These are phyloP conservation scores for Torymus tubicola DNA, from an alignment of 2,888 invertebrate genomes.

Conservation along the genomic window DNA sequence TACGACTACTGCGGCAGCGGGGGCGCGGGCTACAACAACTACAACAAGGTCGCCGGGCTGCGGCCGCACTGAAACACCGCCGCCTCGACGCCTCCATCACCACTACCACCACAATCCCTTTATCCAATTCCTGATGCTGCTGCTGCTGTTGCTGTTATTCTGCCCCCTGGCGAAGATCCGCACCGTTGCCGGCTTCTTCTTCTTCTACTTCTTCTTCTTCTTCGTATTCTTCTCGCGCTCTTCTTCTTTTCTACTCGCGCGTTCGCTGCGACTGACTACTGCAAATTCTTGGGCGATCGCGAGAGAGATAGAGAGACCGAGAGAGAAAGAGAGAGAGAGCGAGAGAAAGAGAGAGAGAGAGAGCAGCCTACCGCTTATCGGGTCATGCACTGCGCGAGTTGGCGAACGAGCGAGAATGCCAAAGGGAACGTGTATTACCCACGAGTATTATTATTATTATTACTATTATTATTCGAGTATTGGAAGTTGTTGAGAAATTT, in stretches of 20 bases:
- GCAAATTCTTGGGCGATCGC: slow-evolving; percentile 51
- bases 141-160: too few relatives aligned
- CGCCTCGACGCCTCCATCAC: background rate
- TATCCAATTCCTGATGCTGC: too few relatives aligned
- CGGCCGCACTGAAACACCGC: slow-evolving; percentile 54
- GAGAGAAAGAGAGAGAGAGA: too few relatives aligned
- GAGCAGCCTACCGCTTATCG: background rate
- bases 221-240: background rate
- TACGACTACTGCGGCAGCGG: slow-evolving; percentile 69
- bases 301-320: too few relatives aligned
- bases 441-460: too few relatives aligned
- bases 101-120: background rate
- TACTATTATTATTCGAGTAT: too few relatives aligned
- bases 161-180: background rate
- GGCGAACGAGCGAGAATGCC: background rate
- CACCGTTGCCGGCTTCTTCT: background rate
- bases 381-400: background rate
- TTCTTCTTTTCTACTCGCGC: background rate
- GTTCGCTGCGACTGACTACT: slow-evolving; percentile 40
- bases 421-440: too few relatives aligned
- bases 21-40: slow-evolving; percentile 70
- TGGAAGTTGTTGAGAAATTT: background rate
- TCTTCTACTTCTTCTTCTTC: background rate
- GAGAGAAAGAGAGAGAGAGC: too few relatives aligned
- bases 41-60: slow-evolving; percentile 75